A percentile compares a stretch with the other conserved stretches of the same genome.
These are phyloP conservation scores for Sarcophaga subvicina DNA, from an alignment of 2,888 invertebrate genomes.

Conservation along the genomic window DNA sequence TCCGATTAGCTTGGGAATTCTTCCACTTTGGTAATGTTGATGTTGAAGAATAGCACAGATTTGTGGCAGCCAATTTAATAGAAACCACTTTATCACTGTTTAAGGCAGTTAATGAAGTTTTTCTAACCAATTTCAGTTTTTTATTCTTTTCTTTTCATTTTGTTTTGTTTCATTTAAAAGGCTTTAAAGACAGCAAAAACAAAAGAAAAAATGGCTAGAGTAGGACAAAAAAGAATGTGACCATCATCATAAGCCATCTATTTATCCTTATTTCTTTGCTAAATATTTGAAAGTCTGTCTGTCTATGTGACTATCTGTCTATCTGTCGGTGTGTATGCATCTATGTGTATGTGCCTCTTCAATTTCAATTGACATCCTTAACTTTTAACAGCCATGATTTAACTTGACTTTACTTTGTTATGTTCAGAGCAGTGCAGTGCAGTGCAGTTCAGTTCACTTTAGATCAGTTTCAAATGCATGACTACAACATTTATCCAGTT, in stretches of 20 bases:
- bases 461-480: conserved; percentile 49
- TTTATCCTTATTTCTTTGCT: conserved; percentile 2
- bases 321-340: not conserved
- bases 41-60: not conserved
- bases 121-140: not conserved
- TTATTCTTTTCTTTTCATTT: not conserved
- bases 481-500: conserved; percentile 57
- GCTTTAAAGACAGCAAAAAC: not conserved
- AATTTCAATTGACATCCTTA: conserved; percentile 45
- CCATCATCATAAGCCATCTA: conserved; percentile 12
- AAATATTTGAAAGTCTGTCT: conserved; percentile 31
- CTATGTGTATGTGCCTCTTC: not conserved
- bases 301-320: not conserved
- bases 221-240: conserved; percentile 34
- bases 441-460: not conserved
- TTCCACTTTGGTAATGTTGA: conserved; percentile 10
- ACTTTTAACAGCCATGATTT: conserved; percentile 26
- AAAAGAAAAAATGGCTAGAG: not conserved
- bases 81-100: conserved; percentile 52
- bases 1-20: conserved; percentile 67
- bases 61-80: conserved; percentile 35
- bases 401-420: conserved; percentile 36
- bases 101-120: conserved; percentile 53
- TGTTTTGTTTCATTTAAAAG: conserved; percentile 8
- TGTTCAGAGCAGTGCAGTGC: too few relatives aligned